Base-by-base conservation (phyloP, 2,113 vertebrate species). In the Ornithorhynchus anatinus region DNA sequence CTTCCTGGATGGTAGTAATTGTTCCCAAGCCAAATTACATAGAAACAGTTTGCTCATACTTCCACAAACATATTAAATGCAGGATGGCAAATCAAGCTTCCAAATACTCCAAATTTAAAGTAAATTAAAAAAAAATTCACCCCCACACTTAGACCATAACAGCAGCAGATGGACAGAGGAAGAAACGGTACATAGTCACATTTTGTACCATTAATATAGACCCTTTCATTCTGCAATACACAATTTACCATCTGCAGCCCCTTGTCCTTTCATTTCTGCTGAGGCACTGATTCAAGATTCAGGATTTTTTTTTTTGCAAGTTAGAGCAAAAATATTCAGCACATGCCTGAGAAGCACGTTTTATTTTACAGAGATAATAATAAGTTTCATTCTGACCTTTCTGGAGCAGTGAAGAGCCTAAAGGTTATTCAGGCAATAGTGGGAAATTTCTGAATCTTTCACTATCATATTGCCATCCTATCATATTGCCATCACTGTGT, bases 141-240 rank as follows among this genome's bases (percentile, higher is more conserved):
- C 79, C 81, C 72, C 69, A 45, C 79, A 20, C 40, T 37, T 77
- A 84, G 79, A 84, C 75, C 84, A n/a, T 86, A 86, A 83, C 77
- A 79, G 79, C 77, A 74, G 83, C 87, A 92, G 89, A 88, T 91
- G 87, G 88, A 88, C 86, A 88, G 77, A 89, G 80, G 84, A 88
- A 89, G 81, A 88, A 84, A 71, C 59, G 69, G 77, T 87, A 84
- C 33, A 37, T 83, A 82, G 88, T 89, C 87, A 88, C 81, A 63
- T 90, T 89, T 87, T 87, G 75, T 86, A 77, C 84, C 77, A 66
- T 84, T 75, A 69, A 59, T 71, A 82, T 80, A 70, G 74, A 82
- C 79, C 81, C 78, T 81, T 87, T 88, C 88, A 89, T 77, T 84
- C 77, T 82, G 84, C 70, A 77, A 44, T 56, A 69, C 87, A 71